These are phyloP conservation scores for Lindbergichthys nudifrons DNA, from an alignment of 2,797 vertebrate genomes.

Conservation along the genomic window DNA sequence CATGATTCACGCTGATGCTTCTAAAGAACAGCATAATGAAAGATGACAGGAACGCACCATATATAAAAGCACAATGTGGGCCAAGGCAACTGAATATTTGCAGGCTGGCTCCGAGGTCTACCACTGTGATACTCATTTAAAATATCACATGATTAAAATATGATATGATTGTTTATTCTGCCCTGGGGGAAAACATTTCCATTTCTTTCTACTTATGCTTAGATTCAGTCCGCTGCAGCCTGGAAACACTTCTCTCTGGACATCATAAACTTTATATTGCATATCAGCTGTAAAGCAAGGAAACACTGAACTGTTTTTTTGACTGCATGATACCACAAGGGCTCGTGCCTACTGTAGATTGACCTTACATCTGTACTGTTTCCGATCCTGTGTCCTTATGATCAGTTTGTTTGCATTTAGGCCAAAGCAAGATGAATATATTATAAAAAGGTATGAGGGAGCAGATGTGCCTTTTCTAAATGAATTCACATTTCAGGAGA, in stretches of 20 bases:
- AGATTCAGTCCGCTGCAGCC: slow-evolving; percentile 4
- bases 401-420: not conserved
- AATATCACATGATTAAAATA: slow-evolving; percentile 3
- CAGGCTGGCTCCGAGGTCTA: not conserved
- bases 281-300: slow-evolving; percentile 8
- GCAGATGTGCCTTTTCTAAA: slow-evolving; percentile 13
- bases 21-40: slow-evolving; percentile 1
- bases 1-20: slow-evolving; percentile 33
- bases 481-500: slow-evolving; percentile 12
- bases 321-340: not conserved
- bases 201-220: slow-evolving; percentile 8
- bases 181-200: not conserved
- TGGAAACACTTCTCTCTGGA: slow-evolving; percentile 15
- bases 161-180: slow-evolving; percentile 10
- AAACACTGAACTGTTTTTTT: slow-evolving; percentile 2
- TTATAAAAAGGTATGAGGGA: not conserved
- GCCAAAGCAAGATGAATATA: not conserved
- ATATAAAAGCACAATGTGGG: not conserved
- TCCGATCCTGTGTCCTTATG: not conserved
- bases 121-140: not conserved
- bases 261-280: slow-evolving; percentile 24
- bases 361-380: not conserved
- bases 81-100: not conserved
- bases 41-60: not conserved
- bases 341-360: not conserved